Conservation (phyloP, 2,888 invertebrate species). For the Tachystola acroxantha region DNA sequence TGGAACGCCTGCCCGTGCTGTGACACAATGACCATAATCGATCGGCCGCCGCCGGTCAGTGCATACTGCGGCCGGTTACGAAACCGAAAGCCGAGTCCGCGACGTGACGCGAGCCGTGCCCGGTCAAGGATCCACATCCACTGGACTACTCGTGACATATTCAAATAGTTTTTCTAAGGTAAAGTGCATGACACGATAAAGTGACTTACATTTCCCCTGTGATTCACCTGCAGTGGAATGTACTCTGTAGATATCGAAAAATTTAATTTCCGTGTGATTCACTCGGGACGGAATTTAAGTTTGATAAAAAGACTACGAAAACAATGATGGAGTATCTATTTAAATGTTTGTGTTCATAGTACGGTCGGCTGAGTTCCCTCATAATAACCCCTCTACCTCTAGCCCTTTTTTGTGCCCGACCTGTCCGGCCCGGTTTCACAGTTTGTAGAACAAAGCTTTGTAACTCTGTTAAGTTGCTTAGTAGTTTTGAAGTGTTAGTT, state of each 20-base stretch:
- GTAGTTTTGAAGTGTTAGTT: too few relatives aligned
- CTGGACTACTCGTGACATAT: conserved; percentile 11
- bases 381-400: conserved; percentile 1
- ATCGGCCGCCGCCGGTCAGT: conserved; percentile 31
- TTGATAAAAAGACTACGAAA: conserved; percentile 5
- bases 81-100: conserved; percentile 53
- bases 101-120: conserved; percentile 46
- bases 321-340: conserved; percentile 7
- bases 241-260: background rate
- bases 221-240: background rate
- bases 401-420: conserved; percentile 1
- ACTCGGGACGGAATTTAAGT: background rate
- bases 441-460: too few relatives aligned
- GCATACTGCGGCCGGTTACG: conserved; percentile 49
- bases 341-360: conserved; percentile 7
- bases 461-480: too few relatives aligned
- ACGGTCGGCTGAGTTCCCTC: conserved; percentile 10
- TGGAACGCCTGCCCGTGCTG: conserved; percentile 32
- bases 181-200: background rate
- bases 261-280: conserved; percentile 2
- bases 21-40: conserved; percentile 62
- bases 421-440: too few relatives aligned
- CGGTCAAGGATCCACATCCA: conserved; percentile 26
- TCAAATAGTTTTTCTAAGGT: background rate
- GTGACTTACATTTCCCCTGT: background rate